phyloP scores from a whole-genome alignment of 2,113 vertebrate genomes.

The Paramisgurnus dabryanus region DNA sequence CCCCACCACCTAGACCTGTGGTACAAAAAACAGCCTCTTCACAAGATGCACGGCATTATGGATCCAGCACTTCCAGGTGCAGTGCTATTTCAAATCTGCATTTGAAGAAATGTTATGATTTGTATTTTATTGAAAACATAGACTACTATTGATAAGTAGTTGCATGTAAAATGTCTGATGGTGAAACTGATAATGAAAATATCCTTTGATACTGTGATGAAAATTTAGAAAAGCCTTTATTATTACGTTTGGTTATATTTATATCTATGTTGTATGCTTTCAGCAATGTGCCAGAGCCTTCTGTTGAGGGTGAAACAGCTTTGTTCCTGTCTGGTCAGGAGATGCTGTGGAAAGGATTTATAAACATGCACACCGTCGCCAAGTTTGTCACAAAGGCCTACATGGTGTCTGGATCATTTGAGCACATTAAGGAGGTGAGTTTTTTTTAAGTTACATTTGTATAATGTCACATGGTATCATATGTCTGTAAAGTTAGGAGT shows the following conservation, averaged over 20 bases:
- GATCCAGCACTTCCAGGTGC: constrained; percentile 31
- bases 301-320: constrained; percentile 86
- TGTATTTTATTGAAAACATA: no score
- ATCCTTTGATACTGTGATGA: no score
- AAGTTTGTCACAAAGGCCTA: constrained; percentile 99
- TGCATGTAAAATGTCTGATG: no score
- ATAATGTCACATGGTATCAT: no score
- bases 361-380: constrained; percentile 96
- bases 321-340: constrained; percentile 91
- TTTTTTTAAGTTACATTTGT: neutral
- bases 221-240: no score
- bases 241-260: no score
- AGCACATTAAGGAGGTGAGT: constrained; percentile 93
- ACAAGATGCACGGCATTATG: constrained; percentile 10
- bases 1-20: constrained; percentile 76
- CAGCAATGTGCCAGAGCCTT: constrained; percentile 78
- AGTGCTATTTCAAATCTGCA: neutral
- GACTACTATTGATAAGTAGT: no score
- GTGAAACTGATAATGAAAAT: no score
- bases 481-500: no score
- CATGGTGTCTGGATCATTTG: constrained; percentile 93
- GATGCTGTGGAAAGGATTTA: constrained; percentile 97
- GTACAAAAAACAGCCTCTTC: constrained; percentile 77
- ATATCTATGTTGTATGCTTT: constrained; percentile 38
- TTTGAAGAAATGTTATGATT: neutral